phyloP scores from a whole-genome alignment of 2,797 vertebrate species.

The Borostomias antarcticus region DNA sequence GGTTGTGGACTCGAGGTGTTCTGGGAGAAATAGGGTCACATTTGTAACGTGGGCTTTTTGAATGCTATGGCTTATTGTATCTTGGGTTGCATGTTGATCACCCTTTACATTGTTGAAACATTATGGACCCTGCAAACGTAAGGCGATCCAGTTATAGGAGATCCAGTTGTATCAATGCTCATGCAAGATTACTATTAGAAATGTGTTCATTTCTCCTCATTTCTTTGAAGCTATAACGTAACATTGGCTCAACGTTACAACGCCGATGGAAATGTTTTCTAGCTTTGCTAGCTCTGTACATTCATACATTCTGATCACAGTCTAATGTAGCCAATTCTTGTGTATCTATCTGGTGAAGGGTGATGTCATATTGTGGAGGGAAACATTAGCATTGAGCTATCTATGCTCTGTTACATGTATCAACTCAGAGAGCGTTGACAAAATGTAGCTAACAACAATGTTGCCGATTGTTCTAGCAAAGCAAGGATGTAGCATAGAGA shows the following conservation, averaged over 20 bases:
- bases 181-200: neutral
- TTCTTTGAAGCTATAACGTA: neutral
- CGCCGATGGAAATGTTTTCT: neutral
- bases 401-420: conserved; percentile 1
- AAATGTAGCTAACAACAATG: conserved; percentile 7
- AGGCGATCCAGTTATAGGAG: neutral
- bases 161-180: neutral
- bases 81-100: conserved; percentile 6
- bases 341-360: conserved; percentile 35
- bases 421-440: conserved; percentile 3
- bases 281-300: neutral
- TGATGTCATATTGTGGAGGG: conserved; percentile 75
- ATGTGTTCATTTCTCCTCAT: neutral
- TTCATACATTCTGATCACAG: neutral
- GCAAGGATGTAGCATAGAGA: neutral
- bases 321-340: neutral
- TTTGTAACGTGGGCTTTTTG: neutral
- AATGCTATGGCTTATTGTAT: neutral
- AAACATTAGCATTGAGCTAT: conserved; percentile 52
- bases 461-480: neutral
- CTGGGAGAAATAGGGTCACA: neutral
- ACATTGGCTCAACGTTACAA: too few relatives aligned
- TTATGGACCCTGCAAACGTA: neutral
- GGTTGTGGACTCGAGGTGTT: conserved; percentile 6
- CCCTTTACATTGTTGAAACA: conserved; percentile 15